A percentile compares a stretch with the other conserved stretches of the same genome.
These are phyloP conservation scores for zebrafish (Danio rerio) DNA, from an alignment of 2,113 vertebrate species.

Conservation along the genomic window GRCz12tu NC_133182.1:21508001-21508500, in stretches of 20 bases:
- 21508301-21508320: no score
- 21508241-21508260: constrained; percentile 60
- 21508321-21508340: no score
- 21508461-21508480: no score
- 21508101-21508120: constrained; percentile 78
- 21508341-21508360: no score
- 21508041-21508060: constrained; percentile 87
- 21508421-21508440: no score
- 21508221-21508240: constrained; percentile 91
- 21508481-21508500: no score
- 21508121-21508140: constrained; percentile 84
- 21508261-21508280: no score
- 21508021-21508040: constrained; percentile 56
- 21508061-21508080: constrained; percentile 89
- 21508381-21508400: no score
- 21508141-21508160: constrained; percentile 86
- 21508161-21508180: constrained; percentile 86
- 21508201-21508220: constrained; percentile 79
- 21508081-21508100: constrained; percentile 85
- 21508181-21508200: constrained; percentile 80
- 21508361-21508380: no score
- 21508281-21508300: no score
- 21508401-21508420: no score
- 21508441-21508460: no score
- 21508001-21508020: constrained; percentile 11